phyloP scores from a whole-genome alignment of 2,797 vertebrate species.

The Rallus crepitans region DNA sequence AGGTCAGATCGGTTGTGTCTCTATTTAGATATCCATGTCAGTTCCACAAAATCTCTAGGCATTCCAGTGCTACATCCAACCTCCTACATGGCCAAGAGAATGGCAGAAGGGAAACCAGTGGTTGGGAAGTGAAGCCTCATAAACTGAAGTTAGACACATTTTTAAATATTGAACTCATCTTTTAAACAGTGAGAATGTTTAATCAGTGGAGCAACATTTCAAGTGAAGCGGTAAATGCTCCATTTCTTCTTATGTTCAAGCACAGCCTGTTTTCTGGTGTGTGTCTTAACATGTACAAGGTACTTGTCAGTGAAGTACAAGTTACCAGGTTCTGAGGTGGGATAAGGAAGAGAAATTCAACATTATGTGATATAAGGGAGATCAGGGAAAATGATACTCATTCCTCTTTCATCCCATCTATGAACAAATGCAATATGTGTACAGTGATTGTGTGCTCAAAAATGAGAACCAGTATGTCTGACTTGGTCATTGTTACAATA shows the following conservation, averaged over 20 bases:
- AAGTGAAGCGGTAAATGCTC: neutral
- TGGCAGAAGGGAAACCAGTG: neutral
- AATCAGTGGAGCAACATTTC: neutral
- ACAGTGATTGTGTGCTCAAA: neutral
- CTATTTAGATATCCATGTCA: neutral
- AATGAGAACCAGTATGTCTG: neutral
- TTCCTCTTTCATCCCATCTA: neutral
- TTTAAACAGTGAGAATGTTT: neutral
- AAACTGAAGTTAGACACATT: neutral
- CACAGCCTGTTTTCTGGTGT: neutral
- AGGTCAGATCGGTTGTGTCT: neutral
- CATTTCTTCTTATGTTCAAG: neutral
- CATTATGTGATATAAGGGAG: neutral
- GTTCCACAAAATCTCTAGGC: neutral
- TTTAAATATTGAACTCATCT: neutral
- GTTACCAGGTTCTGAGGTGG: neutral
- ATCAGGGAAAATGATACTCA: neutral
- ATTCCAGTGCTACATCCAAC: neutral
- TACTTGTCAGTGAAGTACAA: neutral
- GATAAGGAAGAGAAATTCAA: neutral
- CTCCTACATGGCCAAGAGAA: neutral
- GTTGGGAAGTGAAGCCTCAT: neutral
- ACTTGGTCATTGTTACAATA: neutral
- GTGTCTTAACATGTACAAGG: neutral
- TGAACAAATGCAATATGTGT: neutral